phyloP scores from a whole-genome alignment of 2,888 invertebrate species.

The Erebia epiphron region DNA sequence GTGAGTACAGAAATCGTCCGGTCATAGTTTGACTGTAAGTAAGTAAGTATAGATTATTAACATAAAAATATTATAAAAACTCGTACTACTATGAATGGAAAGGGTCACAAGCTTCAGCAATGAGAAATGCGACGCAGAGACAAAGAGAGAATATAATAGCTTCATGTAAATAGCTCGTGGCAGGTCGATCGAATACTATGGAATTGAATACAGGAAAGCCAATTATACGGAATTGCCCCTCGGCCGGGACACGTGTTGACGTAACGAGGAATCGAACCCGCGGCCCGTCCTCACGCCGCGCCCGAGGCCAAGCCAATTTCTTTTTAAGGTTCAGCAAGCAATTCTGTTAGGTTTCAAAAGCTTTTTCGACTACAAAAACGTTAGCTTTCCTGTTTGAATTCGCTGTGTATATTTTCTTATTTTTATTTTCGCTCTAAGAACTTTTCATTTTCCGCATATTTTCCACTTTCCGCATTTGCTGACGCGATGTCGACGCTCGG shows the following conservation, averaged over 20 bases:
- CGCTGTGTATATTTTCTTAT: neutral
- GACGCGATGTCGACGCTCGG: neutral
- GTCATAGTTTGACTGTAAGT: too few species aligned
- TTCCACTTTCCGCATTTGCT: neutral
- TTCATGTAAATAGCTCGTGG: neutral
- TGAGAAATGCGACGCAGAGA: too few species aligned
- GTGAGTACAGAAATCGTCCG: too few species aligned
- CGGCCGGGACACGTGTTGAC: neutral
- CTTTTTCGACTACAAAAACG: neutral
- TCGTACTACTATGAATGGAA: too few species aligned
- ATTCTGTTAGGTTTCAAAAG: neutral
- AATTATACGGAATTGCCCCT: slow-evolving; percentile 4
- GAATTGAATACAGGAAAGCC: slow-evolving; percentile 7
- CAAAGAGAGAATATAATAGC: neutral
- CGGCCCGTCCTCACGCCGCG: neutral
- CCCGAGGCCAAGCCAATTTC: neutral
- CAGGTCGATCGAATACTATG: neutral
- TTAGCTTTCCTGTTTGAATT: neutral
- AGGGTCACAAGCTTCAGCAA: too few species aligned
- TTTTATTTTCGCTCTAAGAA: neutral
- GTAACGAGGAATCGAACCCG: slow-evolving; percentile 19
- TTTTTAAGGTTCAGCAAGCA: slow-evolving; percentile 1
- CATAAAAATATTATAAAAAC: too few species aligned
- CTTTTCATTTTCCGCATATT: neutral
- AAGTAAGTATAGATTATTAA: too few species aligned